phyloP scores from a whole-genome alignment of 2,888 invertebrate genomes.

The Drosophila flavopinicola region DNA sequence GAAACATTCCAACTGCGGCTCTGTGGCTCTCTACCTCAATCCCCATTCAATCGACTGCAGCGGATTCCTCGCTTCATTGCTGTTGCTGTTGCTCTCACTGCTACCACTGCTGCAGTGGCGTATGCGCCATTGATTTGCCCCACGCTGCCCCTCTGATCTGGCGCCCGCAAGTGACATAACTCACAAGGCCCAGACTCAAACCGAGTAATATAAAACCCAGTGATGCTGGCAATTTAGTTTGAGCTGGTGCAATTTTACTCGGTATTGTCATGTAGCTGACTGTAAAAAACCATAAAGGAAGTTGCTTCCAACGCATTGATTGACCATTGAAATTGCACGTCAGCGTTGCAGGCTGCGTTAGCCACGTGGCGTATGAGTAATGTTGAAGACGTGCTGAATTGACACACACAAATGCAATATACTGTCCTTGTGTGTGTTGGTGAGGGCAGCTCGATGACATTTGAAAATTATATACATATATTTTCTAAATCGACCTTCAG shows the following conservation, averaged over 20 bases:
- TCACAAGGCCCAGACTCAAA: neutral
- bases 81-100: conserved; percentile 20
- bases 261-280: conserved; percentile 60
- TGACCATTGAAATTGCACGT: conserved; percentile 78
- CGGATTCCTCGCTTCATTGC: conserved; percentile 26
- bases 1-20: conserved; percentile 52
- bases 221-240: conserved; percentile 62
- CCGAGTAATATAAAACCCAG: conserved; percentile 14
- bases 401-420: conserved; percentile 28
- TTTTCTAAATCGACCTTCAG: neutral
- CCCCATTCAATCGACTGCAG: conserved; percentile 50
- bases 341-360: conserved; percentile 35
- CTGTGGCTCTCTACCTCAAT: conserved; percentile 45
- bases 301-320: conserved; percentile 63
- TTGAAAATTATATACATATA: neutral
- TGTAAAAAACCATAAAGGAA: conserved; percentile 46
- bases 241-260: conserved; percentile 67
- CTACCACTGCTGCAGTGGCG: conserved; percentile 19
- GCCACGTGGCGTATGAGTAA: conserved; percentile 72
- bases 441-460: conserved; percentile 25
- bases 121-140: conserved; percentile 58
- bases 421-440: neutral
- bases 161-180: conserved; percentile 15
- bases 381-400: conserved; percentile 51
- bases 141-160: conserved; percentile 8